Base-by-base conservation (phyloP, 2,888 invertebrate species). In the Thelaira solivaga region DNA sequence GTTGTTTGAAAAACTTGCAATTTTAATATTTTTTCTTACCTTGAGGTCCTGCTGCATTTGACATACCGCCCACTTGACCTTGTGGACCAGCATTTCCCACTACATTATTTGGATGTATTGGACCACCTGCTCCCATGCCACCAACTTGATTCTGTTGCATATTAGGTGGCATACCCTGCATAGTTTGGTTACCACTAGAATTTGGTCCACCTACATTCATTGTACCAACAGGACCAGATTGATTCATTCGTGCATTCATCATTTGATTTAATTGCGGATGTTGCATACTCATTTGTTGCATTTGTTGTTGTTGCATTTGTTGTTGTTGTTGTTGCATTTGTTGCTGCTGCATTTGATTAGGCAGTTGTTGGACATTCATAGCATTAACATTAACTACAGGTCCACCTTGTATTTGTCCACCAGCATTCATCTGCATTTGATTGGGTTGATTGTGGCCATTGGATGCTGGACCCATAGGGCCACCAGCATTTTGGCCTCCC, bases 81-180 rank as follows among this genome's bases (percentile, higher is more conserved):
- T 84, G 85, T 0, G 85, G 84, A 0, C 84, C 86, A 11, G 81
- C 76, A 49, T 85, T 85, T 1, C 81, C 81, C 0, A 85, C n/a
- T n/a, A n/a, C 85, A 80, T 82, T 85, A 53, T 83, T 84, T 10
- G 82, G 83, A 73, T 85, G 85, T 83, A 84, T 83, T 31, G 85
- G 82, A 49, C 87, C 87, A 4, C 76, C 57, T 7, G 53, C 24
- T 2, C 68, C 69, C 1, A 68, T 68, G 13, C 36, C 39, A 7
- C 59, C 69, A 22, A 73, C 64, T 69, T 88, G 87, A 81, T 90
- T 90, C 83, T 90, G 90, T 86, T 91, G 91, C 86, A 90, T 90
- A 74, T 86, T 87, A 0, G 85, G 80, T 0, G 86, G 85, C 80
- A 87, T 84, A 2, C 84, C 88, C 29, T 87, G 87, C 86, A 88